Percentiles rank a stretch among this genome's conserved stretches.
Evolutionary conservation across 2,797 vertebrate species (phyloP).

Genomic region (Odontamblyopus rebecca): DNA sequence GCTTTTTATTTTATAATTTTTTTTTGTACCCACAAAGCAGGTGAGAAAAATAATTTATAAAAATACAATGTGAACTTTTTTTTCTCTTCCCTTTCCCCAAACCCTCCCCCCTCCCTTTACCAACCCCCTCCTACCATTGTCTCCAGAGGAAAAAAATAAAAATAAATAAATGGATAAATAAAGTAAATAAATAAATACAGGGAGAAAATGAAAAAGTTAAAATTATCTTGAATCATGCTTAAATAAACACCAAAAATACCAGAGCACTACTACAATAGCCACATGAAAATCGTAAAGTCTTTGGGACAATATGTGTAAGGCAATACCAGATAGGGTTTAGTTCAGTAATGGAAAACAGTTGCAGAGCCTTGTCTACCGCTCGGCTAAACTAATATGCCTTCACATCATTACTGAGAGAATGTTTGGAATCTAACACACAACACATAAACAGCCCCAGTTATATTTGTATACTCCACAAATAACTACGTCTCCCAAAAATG

Average conservation of each 20-base stretch:
- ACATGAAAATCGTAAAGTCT: slow-evolving; percentile 26
- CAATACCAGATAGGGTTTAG: slow-evolving; percentile 37
- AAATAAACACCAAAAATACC: neutral
- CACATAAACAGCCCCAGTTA: slow-evolving; percentile 64
- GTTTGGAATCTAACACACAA: slow-evolving; percentile 67
- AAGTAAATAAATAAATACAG: too few relatives aligned
- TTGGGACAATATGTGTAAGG: slow-evolving; percentile 2
- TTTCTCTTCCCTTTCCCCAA: too few relatives aligned
- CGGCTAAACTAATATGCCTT: slow-evolving; percentile 51
- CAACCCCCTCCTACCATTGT: too few relatives aligned
- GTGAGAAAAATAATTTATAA: too few relatives aligned
- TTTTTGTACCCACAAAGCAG: too few relatives aligned
- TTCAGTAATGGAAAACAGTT: slow-evolving; percentile 38
- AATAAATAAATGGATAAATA: too few relatives aligned
- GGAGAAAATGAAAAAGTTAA: too few relatives aligned
- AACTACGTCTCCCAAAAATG: slow-evolving; percentile 67
- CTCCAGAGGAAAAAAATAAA: too few relatives aligned
- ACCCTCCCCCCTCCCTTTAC: too few relatives aligned
- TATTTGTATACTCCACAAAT: slow-evolving; percentile 71
- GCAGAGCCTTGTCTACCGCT: slow-evolving; percentile 19
- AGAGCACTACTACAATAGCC: neutral
- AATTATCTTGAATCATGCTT: neutral
- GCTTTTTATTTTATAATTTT: neutral
- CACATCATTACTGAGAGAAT: slow-evolving; percentile 57
- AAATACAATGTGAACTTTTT: too few relatives aligned